Evolutionary conservation across 2,113 vertebrate species (phyloP), one percentile per base, ranked within the genome.

Genomic region (Corythoichthys intestinalis): DNA sequence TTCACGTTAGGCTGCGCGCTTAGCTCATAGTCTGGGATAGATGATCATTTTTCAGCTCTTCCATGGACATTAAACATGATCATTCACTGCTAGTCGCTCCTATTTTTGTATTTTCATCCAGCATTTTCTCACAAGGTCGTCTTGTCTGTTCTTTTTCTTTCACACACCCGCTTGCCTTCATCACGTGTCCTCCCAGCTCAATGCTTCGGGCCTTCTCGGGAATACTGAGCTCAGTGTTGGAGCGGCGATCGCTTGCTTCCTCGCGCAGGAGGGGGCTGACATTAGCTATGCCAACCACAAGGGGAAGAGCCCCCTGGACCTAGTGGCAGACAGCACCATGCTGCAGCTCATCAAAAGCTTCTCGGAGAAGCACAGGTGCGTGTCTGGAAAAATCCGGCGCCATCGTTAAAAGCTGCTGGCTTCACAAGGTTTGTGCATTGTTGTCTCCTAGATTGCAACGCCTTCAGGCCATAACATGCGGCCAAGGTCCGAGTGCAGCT

Each of bases 271-370:
- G 78, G 97, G 97, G 1, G 95, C 96, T 0, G 96, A 98, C 34
- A 90, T 98, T 69, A 93, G 83, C 91, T 98, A 98, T 2, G 91
- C 96, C 87, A 99, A 98, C 86, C 96, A 98, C 78, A 93, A 96
- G 1, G 97, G 97, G 59, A 96, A 94, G 83, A 94, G 92, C 81
- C 96, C 96, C 0, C 78, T 98, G 75, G 95, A 98, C 85, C 89
- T 98, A 71, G 91, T 95, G 38, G 81, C 91, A 0, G 95, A 98
- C 44, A 91, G 92, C 58, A 82, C 86, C 10, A 81, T 94, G 66
- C 64, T 92, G 59, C 95, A 96, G 81, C 90, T 96, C 1, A 83
- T 99, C 84, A 96, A 96, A 83, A 91, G 90, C 90, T 98, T 97
- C 49, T 92, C 94, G 3, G 95, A 98, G 83, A 97, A 96, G 80